A percentile compares a stretch with the other conserved stretches of the same genome.
These are phyloP conservation scores for Drosophila yakuba DNA, from an alignment of 1,140 invertebrate genomes.

Conservation along the genomic window DNA sequence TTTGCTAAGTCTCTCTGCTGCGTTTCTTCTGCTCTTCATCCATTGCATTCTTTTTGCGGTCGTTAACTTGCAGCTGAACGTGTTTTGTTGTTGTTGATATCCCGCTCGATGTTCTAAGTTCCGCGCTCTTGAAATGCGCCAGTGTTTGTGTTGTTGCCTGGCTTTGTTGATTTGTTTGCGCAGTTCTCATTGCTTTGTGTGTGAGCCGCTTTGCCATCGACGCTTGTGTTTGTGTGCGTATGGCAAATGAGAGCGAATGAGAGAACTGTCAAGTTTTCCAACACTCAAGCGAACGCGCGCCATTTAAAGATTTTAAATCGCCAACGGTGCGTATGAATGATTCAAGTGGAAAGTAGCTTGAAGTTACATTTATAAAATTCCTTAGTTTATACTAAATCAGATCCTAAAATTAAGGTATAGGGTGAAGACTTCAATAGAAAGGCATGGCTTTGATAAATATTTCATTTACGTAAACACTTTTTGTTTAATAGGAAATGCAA, in stretches of 20 bases:
- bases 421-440: too few species aligned
- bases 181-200: conserved; percentile 29
- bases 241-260: conserved; percentile 12
- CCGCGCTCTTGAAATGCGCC: conserved; percentile 16
- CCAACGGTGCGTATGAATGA: conserved; percentile 64
- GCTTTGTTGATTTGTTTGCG: conserved; percentile 56
- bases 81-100: conserved; percentile 47
- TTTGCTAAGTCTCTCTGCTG: conserved; percentile 53
- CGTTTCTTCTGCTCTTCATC: conserved; percentile 46
- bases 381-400: too few species aligned
- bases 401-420: too few species aligned
- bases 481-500: too few species aligned
- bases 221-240: conserved; percentile 3
- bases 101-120: conserved; percentile 16
- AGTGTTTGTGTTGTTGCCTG: conserved; percentile 45
- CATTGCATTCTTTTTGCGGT: conserved; percentile 68
- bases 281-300: conserved; percentile 57
- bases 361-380: background rate
- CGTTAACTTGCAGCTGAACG: conserved; percentile 74
- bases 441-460: too few species aligned
- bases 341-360: background rate
- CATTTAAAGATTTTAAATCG: conserved; percentile 34
- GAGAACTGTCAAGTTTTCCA: conserved; percentile 37
- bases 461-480: too few species aligned
- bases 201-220: conserved; percentile 55